A percentile compares a stretch with the other conserved stretches of the same genome.
phyloP scores from a whole-genome alignment of 2,888 invertebrate species.

The Schrankia costaestrigalis region DNA sequence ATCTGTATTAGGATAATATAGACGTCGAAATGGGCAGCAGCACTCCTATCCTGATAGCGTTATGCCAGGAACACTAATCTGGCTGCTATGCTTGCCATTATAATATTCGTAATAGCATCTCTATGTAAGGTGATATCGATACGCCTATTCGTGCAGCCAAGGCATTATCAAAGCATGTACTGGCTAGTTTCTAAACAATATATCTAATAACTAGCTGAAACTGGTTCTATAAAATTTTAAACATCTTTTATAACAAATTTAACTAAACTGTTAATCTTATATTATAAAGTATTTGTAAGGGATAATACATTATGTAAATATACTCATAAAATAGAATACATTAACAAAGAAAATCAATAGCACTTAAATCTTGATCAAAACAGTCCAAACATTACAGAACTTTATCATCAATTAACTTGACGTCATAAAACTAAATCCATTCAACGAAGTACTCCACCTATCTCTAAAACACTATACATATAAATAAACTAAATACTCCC shows the following conservation, averaged over 20 bases:
- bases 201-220: too few relatives aligned
- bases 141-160: background rate
- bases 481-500: slow-evolving; percentile 30
- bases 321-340: too few relatives aligned
- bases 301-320: too few relatives aligned
- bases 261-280: too few relatives aligned
- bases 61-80: slow-evolving; percentile 8
- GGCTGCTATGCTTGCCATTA: slow-evolving; percentile 6
- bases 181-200: too few relatives aligned
- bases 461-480: slow-evolving; percentile 32
- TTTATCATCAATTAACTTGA: slow-evolving; percentile 18
- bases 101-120: slow-evolving; percentile 2
- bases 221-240: too few relatives aligned
- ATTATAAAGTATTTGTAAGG: too few relatives aligned
- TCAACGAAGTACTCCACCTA: slow-evolving; percentile 15
- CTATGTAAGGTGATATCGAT: slow-evolving; percentile 2
- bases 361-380: slow-evolving; percentile 1
- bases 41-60: slow-evolving; percentile 9
- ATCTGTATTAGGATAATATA: slow-evolving; percentile 4
- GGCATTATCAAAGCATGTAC: background rate
- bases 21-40: slow-evolving; percentile 8
- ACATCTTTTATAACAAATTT: too few relatives aligned
- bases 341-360: too few relatives aligned
- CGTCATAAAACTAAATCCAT: slow-evolving; percentile 20
- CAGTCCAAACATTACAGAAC: slow-evolving; percentile 1